Base-by-base conservation (phyloP, 2,888 invertebrate genomes). In the Campoletis raptor region DNA sequence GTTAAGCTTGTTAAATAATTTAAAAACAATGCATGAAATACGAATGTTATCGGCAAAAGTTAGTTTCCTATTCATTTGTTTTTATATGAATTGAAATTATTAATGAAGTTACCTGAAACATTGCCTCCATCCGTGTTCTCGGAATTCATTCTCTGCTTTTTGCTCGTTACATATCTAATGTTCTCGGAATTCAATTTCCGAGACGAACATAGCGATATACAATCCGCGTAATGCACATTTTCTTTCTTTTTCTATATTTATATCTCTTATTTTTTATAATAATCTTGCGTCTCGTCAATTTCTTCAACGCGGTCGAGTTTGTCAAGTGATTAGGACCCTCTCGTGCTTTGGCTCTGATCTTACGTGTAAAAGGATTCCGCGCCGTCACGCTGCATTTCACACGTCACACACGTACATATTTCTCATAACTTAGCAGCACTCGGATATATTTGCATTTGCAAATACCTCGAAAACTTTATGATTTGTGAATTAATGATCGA, bases 221-320 rank as follows among this genome's bases (percentile, higher is more conserved):
- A 30, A 12, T 15, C 61, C 15, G 15, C 61, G 30, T 61, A 30
- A 61, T 61, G 61, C 37, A 67, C 37, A 40, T 40, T 40, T 52
- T 18, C 21, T 74, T 7, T 40, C 10, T 64, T 10, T 42, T 15
- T 4, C 54, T 21, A 18, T 57, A 6, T 40, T 3, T 18, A 8
- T 74, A 21, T 74, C 30, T 24, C 18, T 37, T 48, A 24, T 48
- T 18, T 48, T 72, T 52, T 52, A 12, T 74, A 30, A 40, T n/a
- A 30, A 40, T n/a, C 24, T 42, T 37, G 21, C n/a, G 21, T 9
- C 66, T 42, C 66, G 48, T 40, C 52, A 67, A 45, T 72, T 54
- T 76, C 66, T 64, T 54, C 37, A 85, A 72, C 66, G 66, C 78
- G 66, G 64, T 72, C 74, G 85, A 9, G 80, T 77, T 81, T 83